Base-by-base conservation (phyloP, 2,797 vertebrate species). In the Lithobates pipiens region DNA sequence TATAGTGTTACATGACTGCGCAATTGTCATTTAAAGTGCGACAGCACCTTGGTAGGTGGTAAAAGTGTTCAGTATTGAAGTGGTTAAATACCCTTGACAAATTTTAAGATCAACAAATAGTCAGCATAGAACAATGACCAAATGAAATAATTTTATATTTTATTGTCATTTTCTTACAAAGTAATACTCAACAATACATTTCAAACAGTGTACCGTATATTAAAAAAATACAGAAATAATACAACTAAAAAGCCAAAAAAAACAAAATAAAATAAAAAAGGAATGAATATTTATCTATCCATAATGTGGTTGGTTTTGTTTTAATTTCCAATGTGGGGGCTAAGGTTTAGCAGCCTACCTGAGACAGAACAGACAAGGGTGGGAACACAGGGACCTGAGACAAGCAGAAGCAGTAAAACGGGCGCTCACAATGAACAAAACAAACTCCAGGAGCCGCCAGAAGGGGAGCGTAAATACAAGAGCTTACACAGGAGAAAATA, bases 131-230 rank as follows among this genome's bases (percentile, higher is more conserved):
- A 61, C 54, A 61, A 61, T 23, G 54, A 61, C 54, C 36, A 57
- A 70, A 83, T 69, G 39, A 87, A 83, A 76, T 83, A 65, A 83
- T 87, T 83, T 87, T 80, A 87, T 57, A 76, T 87, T 87, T 87
- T 87, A 84, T 87, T 87, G 36, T 87, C 76, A 87, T 87, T 87
- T 87, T 91, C 97, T 97, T 98, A 97, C 97, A 98, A 99, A 98
- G 96, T 95, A 97, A 97, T 97, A 97, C 95, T 95, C 92, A 96
- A 98, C 93, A 94, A 94, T 94, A 97, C 97, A 96, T 96, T 96
- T 97, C 96, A 95, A 97, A 98, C 97, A 98, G 97, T 96, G 97
- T 97, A 98, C 97, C 96, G 96, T 95, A 97, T 96, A 96, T 95
- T 96, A 93, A 86, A 93, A 94, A 91, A 94, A 96, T 95, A 96